Base-by-base conservation (phyloP, 37 sponge, comb jelly and placozoan genomes). In the Tethya wilhelma region DNA sequence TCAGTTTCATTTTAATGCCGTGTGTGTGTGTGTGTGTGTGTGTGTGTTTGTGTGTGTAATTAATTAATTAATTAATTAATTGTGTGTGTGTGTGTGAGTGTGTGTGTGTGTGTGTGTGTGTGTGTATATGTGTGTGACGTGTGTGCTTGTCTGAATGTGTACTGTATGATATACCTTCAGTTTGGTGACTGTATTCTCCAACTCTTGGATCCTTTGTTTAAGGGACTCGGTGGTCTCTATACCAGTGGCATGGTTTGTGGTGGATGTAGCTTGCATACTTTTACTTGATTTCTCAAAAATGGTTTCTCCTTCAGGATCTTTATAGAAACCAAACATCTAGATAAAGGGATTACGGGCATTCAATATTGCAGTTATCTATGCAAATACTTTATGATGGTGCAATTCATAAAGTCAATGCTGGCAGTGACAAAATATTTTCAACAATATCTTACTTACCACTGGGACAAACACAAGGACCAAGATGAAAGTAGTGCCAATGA, bases 401-500 rank as follows among this genome's bases (percentile, higher is more conserved):
- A n/a, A n/a, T 19, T 49, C 14, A 49, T 9, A 19, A 14, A 49
- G 14, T 49, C 28, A 46, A 34, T 37, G 65, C 66, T 60, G 36
- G 53, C 14, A 19, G 14, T 9, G 53, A 19, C 14, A 31, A 4
- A 26, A 9, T 49, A 19, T 19, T 49, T 49, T 19, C 55, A 49
- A 17, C 9, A 17, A 17, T 49, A 17, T 60, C 25, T 4, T 26
- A 59, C 73, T 82, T 68, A 84, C 86, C 56, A n/a, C 23, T 32
- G 86, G 86, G 5, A 85, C 6, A 38, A 85, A 85, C 12, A 85
- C 65, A 12, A 85, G 66, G 44, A 34, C 39, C 46, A 85, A 79
- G 32, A 78, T 85, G 5, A 71, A 37, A 29, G 86, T 71, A 45
- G 86, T 64, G 8, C 67, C 64, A 1, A 77, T 69, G 26, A 77